Percentiles rank a stretch among this genome's conserved stretches.
These are phyloP conservation scores for Anthrax anthrax DNA, from an alignment of 2,888 invertebrate genomes.

Conservation along the genomic window DNA sequence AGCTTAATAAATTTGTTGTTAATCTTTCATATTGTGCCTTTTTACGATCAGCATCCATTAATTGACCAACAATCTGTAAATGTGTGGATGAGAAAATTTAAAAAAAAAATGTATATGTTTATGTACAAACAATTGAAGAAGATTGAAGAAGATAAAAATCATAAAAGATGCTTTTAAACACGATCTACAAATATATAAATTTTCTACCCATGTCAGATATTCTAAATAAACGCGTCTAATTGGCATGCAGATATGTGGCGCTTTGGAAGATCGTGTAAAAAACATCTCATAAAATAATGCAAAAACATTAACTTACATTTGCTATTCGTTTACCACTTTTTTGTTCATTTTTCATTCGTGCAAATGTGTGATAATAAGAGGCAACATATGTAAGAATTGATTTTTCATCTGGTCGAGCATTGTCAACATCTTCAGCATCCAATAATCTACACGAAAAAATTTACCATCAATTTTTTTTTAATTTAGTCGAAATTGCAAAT, in stretches of 20 bases:
- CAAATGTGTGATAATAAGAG: slow-evolving; percentile 98
- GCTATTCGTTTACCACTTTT: slow-evolving; percentile 95
- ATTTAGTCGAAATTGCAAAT: no score
- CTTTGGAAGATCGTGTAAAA: no score
- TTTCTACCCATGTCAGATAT: no score
- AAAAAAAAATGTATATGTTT: not conserved
- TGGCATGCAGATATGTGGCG: no score
- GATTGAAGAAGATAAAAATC: no score
- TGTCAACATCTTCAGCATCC: slow-evolving; percentile 96
- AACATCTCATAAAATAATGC: no score
- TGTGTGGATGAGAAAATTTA: no score
- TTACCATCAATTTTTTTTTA: no score
- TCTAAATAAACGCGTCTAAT: no score
- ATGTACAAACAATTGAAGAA: not conserved
- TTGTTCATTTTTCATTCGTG: slow-evolving; percentile 96
- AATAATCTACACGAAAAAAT: slow-evolving; percentile 44
- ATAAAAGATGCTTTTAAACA: no score
- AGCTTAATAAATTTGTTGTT: slow-evolving; percentile 73
- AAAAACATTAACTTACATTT: slow-evolving; percentile 81
- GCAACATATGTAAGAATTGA: slow-evolving; percentile 98
- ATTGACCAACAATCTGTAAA: slow-evolving; percentile 91
- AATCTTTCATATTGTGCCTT: slow-evolving; percentile 78
- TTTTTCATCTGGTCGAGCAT: slow-evolving; percentile 88
- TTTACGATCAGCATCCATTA: slow-evolving; percentile 89
- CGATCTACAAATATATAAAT: no score